Conservation (phyloP, 1,140 invertebrate species). For the Dolichoris vasculosae region DNA sequence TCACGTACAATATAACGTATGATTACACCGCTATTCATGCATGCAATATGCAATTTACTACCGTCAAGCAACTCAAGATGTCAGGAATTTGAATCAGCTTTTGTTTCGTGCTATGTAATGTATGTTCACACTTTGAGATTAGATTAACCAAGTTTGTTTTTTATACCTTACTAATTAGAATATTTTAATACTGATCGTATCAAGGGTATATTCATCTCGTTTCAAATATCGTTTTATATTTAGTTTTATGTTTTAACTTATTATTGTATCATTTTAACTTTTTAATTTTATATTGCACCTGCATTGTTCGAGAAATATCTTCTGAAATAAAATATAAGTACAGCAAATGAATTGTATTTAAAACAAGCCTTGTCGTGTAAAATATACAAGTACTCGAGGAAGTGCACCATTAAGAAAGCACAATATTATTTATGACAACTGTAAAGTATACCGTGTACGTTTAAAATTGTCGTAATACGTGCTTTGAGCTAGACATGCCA, state of each 20-base stretch:
- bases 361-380: background rate
- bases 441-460: background rate
- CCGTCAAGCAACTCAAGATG: background rate
- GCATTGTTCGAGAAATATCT: background rate
- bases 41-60: conserved; percentile 11
- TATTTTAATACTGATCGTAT: background rate
- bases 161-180: background rate
- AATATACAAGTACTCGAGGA: background rate
- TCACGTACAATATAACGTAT: background rate
- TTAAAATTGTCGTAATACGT: conserved; percentile 15
- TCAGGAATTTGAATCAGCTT: conserved; percentile 12
- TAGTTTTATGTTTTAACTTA: background rate
- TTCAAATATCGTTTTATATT: background rate
- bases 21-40: background rate
- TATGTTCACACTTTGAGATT: background rate
- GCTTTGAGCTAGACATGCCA: conserved; percentile 15
- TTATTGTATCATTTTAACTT: background rate
- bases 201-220: background rate
- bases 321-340: background rate
- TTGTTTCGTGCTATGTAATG: background rate
- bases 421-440: conserved; percentile 35
- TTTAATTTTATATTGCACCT: background rate
- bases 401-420: background rate
- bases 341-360: background rate
- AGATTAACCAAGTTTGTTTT: background rate